Base-by-base conservation (phyloP, 1,140 invertebrate species). In the Mizuhopecten yessoensis region DNA sequence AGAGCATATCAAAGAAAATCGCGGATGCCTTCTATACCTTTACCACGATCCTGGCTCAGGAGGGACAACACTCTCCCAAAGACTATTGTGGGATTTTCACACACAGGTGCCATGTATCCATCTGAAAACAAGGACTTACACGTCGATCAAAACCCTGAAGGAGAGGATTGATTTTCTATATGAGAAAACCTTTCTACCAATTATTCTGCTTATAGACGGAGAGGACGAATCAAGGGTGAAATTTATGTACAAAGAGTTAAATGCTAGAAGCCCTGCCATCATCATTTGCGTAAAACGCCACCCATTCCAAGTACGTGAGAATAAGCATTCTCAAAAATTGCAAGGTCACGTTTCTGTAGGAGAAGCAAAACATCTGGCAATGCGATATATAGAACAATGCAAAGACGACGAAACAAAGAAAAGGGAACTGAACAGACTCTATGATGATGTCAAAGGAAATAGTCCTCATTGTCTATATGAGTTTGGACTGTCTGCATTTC, bases 181-280 rank as follows among this genome's bases (percentile, higher is more conserved):
- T 88, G 88, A 91, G 33, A 88, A 89, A 92, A 92, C 92, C 87
- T 39, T 90, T 34, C 34, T 88, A 57, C 90, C 91, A 36, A 91
- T 94, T 0, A 34, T 94, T 86, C 34, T 93, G 7, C 88, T 94
- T 0, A 57, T 94, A 39, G 94, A 94, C 36, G 93, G 93, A 9
- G 94, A 94, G 87, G 94, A 94, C 17, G 94, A 94, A 89, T 86
- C 91, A 5, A 91, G 90, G 45, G 90, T 93, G 0, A 90, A 91
- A 34, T 87, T 86, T 10, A 36, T 94, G 20, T 39, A 36, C 17
- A 92, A 42, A 33, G 34, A 49, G 17, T 33, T 93, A 7, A 87
- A 88, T n/a, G 39, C 90, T 1, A 91, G 86, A 17, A 89, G 88
- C 86, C 75, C 90, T 33, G 57, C 92, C 20, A 89, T 94, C 23